Base-by-base conservation (phyloP, 1,140 invertebrate species). In the Drosophila punjabiensis region DNA sequence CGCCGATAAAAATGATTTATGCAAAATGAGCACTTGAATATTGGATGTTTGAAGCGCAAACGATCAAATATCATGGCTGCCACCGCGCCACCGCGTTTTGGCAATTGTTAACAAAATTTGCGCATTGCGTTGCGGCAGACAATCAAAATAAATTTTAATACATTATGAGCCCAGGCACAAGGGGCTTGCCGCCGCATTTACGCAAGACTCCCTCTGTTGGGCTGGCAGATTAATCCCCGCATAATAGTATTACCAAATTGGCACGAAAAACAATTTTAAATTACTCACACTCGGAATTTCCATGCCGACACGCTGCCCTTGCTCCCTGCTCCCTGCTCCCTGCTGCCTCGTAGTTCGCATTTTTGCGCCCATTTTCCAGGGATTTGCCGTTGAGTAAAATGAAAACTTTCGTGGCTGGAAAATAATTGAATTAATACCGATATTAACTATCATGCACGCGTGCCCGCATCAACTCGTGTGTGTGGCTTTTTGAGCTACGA, bases 371-470 rank as follows among this genome's bases (percentile, higher is more conserved):
- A 39, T 50, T 73, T 73, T 60, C 50, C 43, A 58, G 41, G 43
- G 43, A 35, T 60, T 73, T 59, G 7, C 41, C 7, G 11, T 28
- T 39, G 32, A 53, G n/a, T 32, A 3, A 62, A 35, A 18, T 37
- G 60, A 28, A 43, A 61, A 37, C 43, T 74, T 50, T 73, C 5
- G n/a, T 14, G 55, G 35, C 35, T 73, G 37, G 2, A 50, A 24
- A 59, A 41, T 71, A 74, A 73, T 74, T 52, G 55, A 73, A 74
- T 53, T 73, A 74, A 32, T 62, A 24, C 14, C 30, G 13, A 61
- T 43, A 73, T 73, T 74, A 74, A 74, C 70, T 74, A 74, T 74
- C 37, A 74, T 73, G 70, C 70, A 74, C 55, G 70, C 69, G 68
- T 62, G 55, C 68, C 24, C 41, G 9, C 9, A 32, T 11, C 39